These are phyloP conservation scores for Helogale parvula DNA, from an alignment of 2,113 vertebrate species.

Conservation along the genomic window DNA sequence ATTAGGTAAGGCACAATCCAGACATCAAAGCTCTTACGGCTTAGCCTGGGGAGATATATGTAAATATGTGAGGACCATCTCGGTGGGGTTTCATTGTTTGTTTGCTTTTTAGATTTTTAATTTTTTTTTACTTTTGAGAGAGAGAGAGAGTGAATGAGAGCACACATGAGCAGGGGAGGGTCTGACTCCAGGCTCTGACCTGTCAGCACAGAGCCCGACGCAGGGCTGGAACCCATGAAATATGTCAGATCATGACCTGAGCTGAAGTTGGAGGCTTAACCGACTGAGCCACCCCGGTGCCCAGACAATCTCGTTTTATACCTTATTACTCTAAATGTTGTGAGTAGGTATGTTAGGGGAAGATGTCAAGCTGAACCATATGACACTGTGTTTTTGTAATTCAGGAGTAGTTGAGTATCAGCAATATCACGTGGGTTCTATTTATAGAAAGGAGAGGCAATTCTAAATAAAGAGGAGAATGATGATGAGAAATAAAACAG, in stretches of 20 bases:
- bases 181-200: no score
- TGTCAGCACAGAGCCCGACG: no score
- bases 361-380: not conserved
- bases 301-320: not conserved
- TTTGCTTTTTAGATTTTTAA: no score
- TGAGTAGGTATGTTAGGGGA: not conserved
- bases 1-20: not conserved
- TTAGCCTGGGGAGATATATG: not conserved
- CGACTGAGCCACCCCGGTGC: no score
- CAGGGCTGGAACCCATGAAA: no score
- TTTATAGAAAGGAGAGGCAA: not conserved
- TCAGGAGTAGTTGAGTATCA: not conserved
- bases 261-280: no score
- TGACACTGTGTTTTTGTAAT: slow-evolving; percentile 13
- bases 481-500: slow-evolving; percentile 21
- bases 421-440: not conserved
- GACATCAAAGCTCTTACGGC: not conserved
- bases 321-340: no score
- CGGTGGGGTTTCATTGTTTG: no score
- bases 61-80: not conserved
- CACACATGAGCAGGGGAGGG: no score
- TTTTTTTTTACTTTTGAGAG: no score
- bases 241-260: no score
- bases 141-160: no score
- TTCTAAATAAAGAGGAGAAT: not conserved